phyloP scores from a whole-genome alignment of 2,797 vertebrate genomes.

The Pangasius mekongensis region DNA sequence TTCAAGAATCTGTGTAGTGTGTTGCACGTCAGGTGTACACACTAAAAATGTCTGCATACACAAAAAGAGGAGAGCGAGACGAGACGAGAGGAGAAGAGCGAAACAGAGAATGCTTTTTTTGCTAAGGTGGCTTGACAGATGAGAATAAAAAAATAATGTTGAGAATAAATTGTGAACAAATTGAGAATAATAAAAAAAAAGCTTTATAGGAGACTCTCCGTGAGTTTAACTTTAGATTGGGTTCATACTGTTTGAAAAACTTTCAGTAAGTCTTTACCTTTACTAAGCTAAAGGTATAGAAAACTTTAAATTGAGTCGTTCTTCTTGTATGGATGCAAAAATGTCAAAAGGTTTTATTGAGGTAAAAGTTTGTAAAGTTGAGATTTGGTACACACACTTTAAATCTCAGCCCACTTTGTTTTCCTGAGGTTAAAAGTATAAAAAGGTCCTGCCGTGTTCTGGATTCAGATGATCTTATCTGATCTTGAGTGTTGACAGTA shows the following conservation, averaged over 20 bases:
- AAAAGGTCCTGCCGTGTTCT: background rate
- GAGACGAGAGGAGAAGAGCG: background rate
- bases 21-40: background rate
- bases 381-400: background rate
- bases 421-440: background rate
- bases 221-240: constrained; percentile 1
- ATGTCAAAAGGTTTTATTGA: background rate
- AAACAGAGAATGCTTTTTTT: background rate
- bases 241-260: constrained; percentile 10
- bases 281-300: background rate
- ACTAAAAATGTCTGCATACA: background rate
- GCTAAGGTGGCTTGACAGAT: constrained; percentile 11
- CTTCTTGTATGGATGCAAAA: background rate
- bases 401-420: background rate
- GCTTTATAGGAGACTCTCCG: background rate
- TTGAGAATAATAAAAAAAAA: constrained; percentile 2
- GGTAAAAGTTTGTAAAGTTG: background rate
- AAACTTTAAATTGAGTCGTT: background rate
- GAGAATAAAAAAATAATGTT: background rate
- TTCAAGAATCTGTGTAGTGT: background rate
- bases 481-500: constrained; percentile 28
- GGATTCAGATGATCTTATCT: constrained; percentile 28
- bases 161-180: background rate
- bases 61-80: background rate
- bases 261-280: background rate